Base-by-base conservation (phyloP, 1,140 invertebrate genomes). In the Pseudomyrmex pallidus region DNA sequence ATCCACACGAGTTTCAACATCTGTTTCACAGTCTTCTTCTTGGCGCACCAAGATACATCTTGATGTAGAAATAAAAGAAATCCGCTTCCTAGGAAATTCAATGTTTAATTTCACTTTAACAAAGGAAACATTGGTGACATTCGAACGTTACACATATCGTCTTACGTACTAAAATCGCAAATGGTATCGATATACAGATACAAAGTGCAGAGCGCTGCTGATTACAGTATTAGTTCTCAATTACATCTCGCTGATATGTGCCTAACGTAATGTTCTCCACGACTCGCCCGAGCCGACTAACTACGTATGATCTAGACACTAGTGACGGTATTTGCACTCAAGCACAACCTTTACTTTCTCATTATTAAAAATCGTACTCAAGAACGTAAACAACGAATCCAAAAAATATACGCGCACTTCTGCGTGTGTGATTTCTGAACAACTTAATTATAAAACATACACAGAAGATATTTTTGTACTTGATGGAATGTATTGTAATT, bases 201-300 rank as follows among this genome's bases (percentile, higher is more conserved):
- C 68, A 68, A 59, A 73, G 72, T 89, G 87, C 76, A 56, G 78
- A 77, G 62, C 62, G 74, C 20, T 50, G 52, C n/a, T 82, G 70
- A 73, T 82, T 88, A 54, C 5, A 35, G 5, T 7, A 56, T 63
- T 73, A 50, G 25, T 56, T 76, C 63, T 63, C 84, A 66, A 90
- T 90, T 90, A 91, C 89, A 91, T 91, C 87, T 92, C 80, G 85
- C 91, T 90, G 91, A 90, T 89, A 74, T 89, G 90, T 85, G 83
- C 86, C 74, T 64, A 82, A 68, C 84, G 63, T 76, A 67, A 56
- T 46, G 48, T 25, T 77, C 25, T 54, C 9, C 3, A 54, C n/a
- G 25, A 4, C 17, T 66, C 17, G 25, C 8, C 10, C 17, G 62
- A 56, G 48, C 35, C 61, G 72, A 59, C 72, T 88, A 76, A 67